A percentile compares a stretch with the other conserved stretches of the same genome.
Conservation (phyloP, 2,888 invertebrate species). For the Platypus cylindrus region DNA sequence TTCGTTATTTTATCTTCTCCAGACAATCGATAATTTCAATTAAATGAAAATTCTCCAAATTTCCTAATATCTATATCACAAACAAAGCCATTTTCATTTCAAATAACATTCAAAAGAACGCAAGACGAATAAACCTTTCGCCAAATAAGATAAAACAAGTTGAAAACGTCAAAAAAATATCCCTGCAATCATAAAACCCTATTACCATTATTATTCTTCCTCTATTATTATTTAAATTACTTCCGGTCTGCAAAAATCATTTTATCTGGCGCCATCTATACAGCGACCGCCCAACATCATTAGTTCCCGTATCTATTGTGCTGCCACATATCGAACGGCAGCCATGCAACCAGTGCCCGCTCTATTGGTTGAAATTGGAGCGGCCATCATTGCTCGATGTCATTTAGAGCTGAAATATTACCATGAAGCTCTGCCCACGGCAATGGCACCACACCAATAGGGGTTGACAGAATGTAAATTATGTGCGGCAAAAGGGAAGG, state of each 20-base stretch:
- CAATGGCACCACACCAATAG: slow-evolving; percentile 26
- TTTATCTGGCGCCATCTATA: slow-evolving; percentile 24
- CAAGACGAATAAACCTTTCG: too few relatives aligned
- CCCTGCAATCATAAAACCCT: too few relatives aligned
- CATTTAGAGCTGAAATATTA: slow-evolving; percentile 30
- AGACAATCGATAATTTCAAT: too few relatives aligned
- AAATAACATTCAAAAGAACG: too few relatives aligned
- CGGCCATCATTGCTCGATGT: slow-evolving; percentile 41
- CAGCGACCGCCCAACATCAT: slow-evolving; percentile 17
- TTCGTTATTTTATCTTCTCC: too few relatives aligned
- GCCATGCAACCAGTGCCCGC: slow-evolving; percentile 21
- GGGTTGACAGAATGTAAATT: slow-evolving; percentile 16
- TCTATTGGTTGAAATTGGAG: slow-evolving; percentile 35
- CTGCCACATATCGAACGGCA: slow-evolving; percentile 14
- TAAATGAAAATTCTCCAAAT: too few relatives aligned
- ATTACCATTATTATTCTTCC: too few relatives aligned
- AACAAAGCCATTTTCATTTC: too few relatives aligned
- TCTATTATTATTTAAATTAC: too few relatives aligned
- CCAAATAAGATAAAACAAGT: too few relatives aligned
- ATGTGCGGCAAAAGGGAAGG: slow-evolving; percentile 32
- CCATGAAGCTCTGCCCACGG: slow-evolving; percentile 27
- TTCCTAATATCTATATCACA: too few relatives aligned
- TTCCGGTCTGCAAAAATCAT: slow-evolving; percentile 12
- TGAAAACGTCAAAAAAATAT: too few relatives aligned
- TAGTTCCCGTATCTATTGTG: slow-evolving; percentile 9